These are phyloP conservation scores for Smutsia temminckii DNA, from an alignment of 2,797 vertebrate genomes.

Conservation along the genomic window DNA sequence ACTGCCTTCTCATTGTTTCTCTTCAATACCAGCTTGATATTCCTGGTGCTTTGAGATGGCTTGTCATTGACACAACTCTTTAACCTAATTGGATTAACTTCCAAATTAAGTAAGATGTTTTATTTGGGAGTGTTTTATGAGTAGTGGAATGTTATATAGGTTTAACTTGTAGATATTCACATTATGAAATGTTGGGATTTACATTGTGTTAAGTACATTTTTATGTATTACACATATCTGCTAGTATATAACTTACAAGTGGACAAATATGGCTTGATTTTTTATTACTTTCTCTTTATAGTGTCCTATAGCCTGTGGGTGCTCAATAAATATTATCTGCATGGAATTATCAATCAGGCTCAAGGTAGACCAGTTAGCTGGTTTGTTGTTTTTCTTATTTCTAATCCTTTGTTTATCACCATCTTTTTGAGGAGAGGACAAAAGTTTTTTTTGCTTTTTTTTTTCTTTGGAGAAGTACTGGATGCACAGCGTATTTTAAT, in stretches of 20 bases:
- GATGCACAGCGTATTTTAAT: neutral
- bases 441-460: neutral
- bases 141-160: accelerated
- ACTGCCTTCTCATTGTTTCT: too few species aligned
- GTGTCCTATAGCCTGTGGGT: accelerated
- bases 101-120: too few species aligned
- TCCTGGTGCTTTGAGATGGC: neutral
- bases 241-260: neutral
- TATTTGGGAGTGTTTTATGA: neutral
- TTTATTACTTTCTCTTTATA: too few species aligned
- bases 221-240: neutral
- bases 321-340: accelerated
- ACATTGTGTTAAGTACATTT: neutral
- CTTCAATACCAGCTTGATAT: accelerated
- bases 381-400: neutral
- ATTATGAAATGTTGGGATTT: neutral
- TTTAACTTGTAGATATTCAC: neutral
- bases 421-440: neutral
- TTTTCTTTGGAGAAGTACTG: neutral
- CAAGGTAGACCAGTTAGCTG: neutral
- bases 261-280: neutral
- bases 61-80: too few species aligned
- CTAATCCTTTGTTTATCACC: neutral
- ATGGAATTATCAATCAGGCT: neutral
- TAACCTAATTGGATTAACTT: neutral